Conservation (phyloP, 2,888 invertebrate genomes). For the Hipparchia semele region DNA sequence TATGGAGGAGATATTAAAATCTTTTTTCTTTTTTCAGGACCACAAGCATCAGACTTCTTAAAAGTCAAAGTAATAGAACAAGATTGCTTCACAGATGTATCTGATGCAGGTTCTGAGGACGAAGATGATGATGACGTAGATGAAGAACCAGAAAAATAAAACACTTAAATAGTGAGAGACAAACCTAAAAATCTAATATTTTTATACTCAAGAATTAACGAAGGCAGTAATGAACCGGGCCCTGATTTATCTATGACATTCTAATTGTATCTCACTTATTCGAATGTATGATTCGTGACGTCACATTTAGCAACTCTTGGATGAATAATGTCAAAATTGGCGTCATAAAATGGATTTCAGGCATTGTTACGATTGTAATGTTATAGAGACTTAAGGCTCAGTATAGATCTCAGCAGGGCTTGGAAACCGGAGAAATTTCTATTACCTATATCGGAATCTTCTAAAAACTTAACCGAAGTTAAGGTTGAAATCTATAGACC, state of each 20-base stretch:
- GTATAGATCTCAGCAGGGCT: neutral
- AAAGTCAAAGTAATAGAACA: conserved; percentile 68
- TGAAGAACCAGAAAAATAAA: conserved; percentile 28
- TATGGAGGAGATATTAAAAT: neutral
- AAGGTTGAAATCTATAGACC: no score
- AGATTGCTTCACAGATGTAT: conserved; percentile 77
- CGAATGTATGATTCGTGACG: neutral
- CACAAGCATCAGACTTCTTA: conserved; percentile 66
- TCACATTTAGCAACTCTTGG: neutral
- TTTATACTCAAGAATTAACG: neutral
- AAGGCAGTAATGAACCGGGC: neutral
- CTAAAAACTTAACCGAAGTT: no score
- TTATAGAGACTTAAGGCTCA: neutral
- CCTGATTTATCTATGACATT: neutral
- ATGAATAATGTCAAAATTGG: neutral
- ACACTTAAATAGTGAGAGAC: conserved; percentile 2
- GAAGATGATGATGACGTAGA: conserved; percentile 49
- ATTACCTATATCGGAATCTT: no score
- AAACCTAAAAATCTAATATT: neutral
- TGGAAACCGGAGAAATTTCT: no score
- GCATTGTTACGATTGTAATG: neutral
- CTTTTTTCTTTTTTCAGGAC: conserved; percentile 56
- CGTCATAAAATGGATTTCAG: neutral
- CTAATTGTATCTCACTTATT: neutral
- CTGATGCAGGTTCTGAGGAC: conserved; percentile 73